Percentiles rank a stretch among this genome's conserved stretches.
Conservation (phyloP, 1,140 invertebrate species). For the Plectrocnemia conspersa region DNA sequence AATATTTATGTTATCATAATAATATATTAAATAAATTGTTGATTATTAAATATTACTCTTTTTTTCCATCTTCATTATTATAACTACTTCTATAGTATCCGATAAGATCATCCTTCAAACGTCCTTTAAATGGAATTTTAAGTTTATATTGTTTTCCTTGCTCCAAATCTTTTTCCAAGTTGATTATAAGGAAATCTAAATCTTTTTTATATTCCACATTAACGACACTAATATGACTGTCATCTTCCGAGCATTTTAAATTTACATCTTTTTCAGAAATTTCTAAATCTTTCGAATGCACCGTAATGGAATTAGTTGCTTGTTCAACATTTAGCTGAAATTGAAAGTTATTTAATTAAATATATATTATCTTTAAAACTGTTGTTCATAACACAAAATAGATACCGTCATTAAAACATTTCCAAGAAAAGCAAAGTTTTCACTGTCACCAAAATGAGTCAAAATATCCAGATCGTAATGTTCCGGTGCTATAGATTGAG, state of each 20-base stretch:
- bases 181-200: slow-evolving; percentile 64
- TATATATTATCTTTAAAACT: slow-evolving; percentile 3
- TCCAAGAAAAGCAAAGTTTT: slow-evolving; percentile 58
- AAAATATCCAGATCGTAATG: slow-evolving; percentile 63
- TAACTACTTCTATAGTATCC: slow-evolving; percentile 83
- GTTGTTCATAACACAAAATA: not conserved
- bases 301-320: slow-evolving; percentile 59
- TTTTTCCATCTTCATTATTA: slow-evolving; percentile 56
- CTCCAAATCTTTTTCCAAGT: slow-evolving; percentile 49
- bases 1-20: no score
- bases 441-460: slow-evolving; percentile 54
- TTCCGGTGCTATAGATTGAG: slow-evolving; percentile 57
- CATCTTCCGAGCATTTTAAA: slow-evolving; percentile 36
- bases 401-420: slow-evolving; percentile 54
- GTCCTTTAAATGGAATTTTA: slow-evolving; percentile 61
- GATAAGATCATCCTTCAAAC: slow-evolving; percentile 59
- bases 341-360: slow-evolving; percentile 15
- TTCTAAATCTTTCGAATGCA: slow-evolving; percentile 62
- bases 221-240: slow-evolving; percentile 33
- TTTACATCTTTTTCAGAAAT: slow-evolving; percentile 49
- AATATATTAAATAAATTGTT: no score
- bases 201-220: slow-evolving; percentile 49
- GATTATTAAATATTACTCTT: slow-evolving; percentile 54
- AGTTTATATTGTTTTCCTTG: slow-evolving; percentile 58
- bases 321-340: slow-evolving; percentile 51